These are phyloP conservation scores for Acanthosepion esculentum DNA, from an alignment of 2,888 invertebrate species.

Conservation along the genomic window DNA sequence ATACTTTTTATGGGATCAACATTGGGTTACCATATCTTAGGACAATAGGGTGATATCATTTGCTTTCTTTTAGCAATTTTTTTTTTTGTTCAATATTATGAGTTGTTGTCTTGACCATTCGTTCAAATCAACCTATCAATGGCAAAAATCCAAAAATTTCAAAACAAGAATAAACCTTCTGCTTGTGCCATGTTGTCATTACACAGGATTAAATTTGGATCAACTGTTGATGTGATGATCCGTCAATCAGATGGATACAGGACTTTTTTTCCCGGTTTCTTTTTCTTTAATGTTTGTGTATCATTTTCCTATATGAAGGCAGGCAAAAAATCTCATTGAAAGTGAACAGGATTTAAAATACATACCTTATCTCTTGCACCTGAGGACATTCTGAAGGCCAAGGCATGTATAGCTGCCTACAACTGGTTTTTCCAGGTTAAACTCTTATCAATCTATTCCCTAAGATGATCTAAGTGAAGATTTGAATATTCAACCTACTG, in stretches of 20 bases:
- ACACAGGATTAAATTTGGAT: too few relatives aligned
- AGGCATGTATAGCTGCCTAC: not conserved
- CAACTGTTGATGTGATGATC: too few relatives aligned
- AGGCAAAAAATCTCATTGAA: not conserved
- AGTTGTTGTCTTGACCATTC: constrained; percentile 33
- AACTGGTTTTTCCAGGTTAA: not conserved
- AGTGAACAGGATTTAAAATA: not conserved
- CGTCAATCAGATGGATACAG: too few relatives aligned
- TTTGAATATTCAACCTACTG: not conserved
- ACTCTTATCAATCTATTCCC: not conserved
- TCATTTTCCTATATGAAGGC: constrained; percentile 19
- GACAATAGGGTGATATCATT: not conserved
- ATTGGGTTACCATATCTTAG: constrained; percentile 33
- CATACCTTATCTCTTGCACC: not conserved
- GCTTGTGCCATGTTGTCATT: too few relatives aligned
- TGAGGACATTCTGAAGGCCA: not conserved
- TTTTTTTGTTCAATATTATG: not conserved
- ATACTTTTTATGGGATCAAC: constrained; percentile 33
- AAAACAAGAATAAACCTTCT: too few relatives aligned
- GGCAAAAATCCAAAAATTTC: too few relatives aligned
- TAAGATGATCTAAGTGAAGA: not conserved
- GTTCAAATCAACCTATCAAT: constrained; percentile 33
- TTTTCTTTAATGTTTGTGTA: not conserved
- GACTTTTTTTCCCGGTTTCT: not conserved
- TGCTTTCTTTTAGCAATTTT: not conserved